Evolutionary conservation across 2,113 vertebrate genomes (phyloP), one percentile per base, ranked within the genome.

Genomic region (Pteropus alecto): DNA sequence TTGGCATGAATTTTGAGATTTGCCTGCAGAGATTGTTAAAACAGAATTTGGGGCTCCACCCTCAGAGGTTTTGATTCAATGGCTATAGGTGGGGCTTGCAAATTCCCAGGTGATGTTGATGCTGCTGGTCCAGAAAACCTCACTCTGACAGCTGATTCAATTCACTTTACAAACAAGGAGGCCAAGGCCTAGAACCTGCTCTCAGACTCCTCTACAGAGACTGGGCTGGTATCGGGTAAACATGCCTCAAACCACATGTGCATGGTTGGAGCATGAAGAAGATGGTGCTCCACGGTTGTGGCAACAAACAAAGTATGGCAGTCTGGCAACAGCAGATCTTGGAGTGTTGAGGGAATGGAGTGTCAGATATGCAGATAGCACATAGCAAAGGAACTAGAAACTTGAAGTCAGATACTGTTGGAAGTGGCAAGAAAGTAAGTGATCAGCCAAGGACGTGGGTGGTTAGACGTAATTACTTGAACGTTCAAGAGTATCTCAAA

Each of bases 1-100:
- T 94, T 92, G 70, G 30, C 78, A 16, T 58, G 90, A 58, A 68
- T 87, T 86, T 92, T 90, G 41, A 90, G 81, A 90, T 38, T 87
- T 6, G n/a, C 22, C 5, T 16, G 7, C 46, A 82, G 54, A 48
- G 3, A 14, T 88, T 85, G 26, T 51, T 88, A 65, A 94, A 87
- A 33, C 28, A 68, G 56, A 87, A 83, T 26, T 24, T 43, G 68
- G 58, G 68, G 12, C 15, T 24, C 28, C 18, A 22, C 22, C 28
- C 22, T 48, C 24, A 51, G 28, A 83, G 43, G 41, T 41, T 79
- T 84, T 63, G 70, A n/a, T 51, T 74, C n/a, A 9, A 12, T 61
- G 26, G 41, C n/a, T n/a, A 33, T 30, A 19, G 7, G 60, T 19
- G 16, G 4, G 41, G 33, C 10, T 74, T 63, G n/a, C 35, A 67